Evolutionary conservation across 2,113 vertebrate species (phyloP), one percentile per base, ranked within the genome.

Genomic region (Naja naja): DNA sequence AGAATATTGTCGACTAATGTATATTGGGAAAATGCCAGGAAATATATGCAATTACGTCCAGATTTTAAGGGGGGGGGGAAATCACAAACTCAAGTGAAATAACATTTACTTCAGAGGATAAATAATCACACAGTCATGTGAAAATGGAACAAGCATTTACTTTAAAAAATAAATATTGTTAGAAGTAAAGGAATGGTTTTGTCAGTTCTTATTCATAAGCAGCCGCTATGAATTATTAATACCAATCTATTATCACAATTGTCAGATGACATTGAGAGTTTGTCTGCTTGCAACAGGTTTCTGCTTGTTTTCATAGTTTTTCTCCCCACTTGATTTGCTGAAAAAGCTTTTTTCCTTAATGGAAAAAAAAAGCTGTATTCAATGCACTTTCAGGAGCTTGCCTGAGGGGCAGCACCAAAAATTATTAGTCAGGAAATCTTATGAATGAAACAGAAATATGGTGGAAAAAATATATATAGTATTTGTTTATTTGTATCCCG

Each of bases 321-420:
- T 92, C 93, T 95, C 94, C 92, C 93, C 53, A 64, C 52, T 34
- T 14, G n/a, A 86, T 60, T 96, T 86, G 93, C 90, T 95, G 60
- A 96, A 89, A 93, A 91, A 89, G 90, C 93, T 94, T 91, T 69
- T 87, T 96, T 49, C 47, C 96, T 97, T n/a, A n/a, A 69, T 30
- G 58, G 9, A 14, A n/a, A 69, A 69, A n/a, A 95, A 47, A 43
- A 95, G 96, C 95, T 94, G 56, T 93, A 92, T 87, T 93, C 94
- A 92, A 95, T n/a, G 92, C 43, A 49, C 47, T 85, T 95, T 94
- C 60, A 91, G 91, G 12, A 93, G 12, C 5, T 89, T 20, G 14
- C 39, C 45, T 91, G 94, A 94, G 95, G 39, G 95, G 56, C 4
- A 90, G 85, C 14, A 88, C 60, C 18, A 74, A 12, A 92, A 43